Conservation (phyloP, 37 sponge, comb jelly and placozoan species). For the Chondrosia reniformis region DNA sequence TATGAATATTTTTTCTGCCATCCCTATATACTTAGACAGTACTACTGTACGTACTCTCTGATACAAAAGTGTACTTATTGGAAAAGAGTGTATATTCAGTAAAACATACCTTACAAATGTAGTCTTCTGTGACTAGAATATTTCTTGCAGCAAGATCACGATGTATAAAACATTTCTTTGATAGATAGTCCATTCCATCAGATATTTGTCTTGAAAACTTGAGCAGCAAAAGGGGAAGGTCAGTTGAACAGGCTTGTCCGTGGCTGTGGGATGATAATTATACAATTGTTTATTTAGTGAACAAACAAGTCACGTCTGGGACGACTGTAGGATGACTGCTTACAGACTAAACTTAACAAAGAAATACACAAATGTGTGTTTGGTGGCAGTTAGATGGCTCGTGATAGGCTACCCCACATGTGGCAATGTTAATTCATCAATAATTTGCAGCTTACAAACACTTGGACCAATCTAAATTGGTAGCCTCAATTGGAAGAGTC, state of each 20-base stretch:
- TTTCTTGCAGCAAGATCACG: slow-evolving; percentile 15
- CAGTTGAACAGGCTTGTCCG: not conserved
- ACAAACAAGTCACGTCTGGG: not conserved
- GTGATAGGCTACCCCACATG: too few species aligned
- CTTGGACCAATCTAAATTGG: too few species aligned
- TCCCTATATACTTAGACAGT: not conserved
- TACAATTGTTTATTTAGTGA: not conserved
- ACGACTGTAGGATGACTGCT: too few species aligned
- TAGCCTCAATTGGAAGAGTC: too few species aligned
- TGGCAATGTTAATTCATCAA: too few species aligned
- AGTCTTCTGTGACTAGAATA: slow-evolving; percentile 13
- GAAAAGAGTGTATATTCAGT: too few species aligned
- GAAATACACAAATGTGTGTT: too few species aligned
- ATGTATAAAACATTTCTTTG: slow-evolving; percentile 22
- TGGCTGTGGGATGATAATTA: not conserved
- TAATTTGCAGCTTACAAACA: too few species aligned
- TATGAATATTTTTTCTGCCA: not conserved
- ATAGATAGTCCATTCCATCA: slow-evolving; percentile 20
- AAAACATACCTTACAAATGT: slow-evolving; percentile 2
- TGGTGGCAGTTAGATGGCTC: too few species aligned
- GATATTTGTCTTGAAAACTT: slow-evolving; percentile 29
- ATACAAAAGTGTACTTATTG: too few species aligned
- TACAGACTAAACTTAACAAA: too few species aligned
- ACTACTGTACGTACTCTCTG: too few species aligned
- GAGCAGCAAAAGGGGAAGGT: slow-evolving; percentile 12